These are phyloP conservation scores for Chiroxiphia lanceolata DNA, from an alignment of 2,797 vertebrate genomes.

Conservation along the genomic window DNA sequence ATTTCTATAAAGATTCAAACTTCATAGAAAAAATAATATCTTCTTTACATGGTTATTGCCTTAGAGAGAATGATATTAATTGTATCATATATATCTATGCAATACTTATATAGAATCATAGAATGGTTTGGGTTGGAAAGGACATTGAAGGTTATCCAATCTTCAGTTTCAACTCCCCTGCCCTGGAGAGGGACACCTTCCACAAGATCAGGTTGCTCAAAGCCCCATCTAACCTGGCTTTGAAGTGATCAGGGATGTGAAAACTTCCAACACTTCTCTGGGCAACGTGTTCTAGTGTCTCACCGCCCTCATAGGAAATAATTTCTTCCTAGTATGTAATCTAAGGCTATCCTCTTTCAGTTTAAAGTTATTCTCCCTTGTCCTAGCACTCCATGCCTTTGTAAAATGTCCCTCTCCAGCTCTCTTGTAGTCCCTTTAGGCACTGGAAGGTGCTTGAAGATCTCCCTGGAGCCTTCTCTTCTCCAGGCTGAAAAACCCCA, in stretches of 20 bases:
- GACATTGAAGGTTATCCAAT: neutral
- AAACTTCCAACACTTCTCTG: neutral
- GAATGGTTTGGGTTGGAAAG: neutral
- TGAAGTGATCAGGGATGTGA: neutral
- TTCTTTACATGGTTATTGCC: neutral
- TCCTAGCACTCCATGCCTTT: neutral
- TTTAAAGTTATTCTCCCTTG: neutral
- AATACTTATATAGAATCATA: neutral
- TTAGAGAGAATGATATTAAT: neutral
- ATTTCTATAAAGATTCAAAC: neutral
- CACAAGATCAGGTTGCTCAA: neutral
- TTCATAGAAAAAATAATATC: neutral
- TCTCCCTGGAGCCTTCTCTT: neutral
- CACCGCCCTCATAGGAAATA: fast-evolving
- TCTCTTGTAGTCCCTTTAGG: neutral
- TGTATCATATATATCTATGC: neutral
- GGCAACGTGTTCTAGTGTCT: neutral
- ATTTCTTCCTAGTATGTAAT: neutral
- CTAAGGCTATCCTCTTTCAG: neutral
- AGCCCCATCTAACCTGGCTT: neutral
- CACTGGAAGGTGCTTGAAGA: neutral
- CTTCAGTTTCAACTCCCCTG: no score
- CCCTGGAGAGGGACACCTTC: neutral
- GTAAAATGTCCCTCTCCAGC: neutral
- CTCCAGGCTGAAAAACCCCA: neutral